Evolutionary conservation across 2,113 vertebrate species (phyloP).

Genomic region (Ochotona curzoniae): DNA sequence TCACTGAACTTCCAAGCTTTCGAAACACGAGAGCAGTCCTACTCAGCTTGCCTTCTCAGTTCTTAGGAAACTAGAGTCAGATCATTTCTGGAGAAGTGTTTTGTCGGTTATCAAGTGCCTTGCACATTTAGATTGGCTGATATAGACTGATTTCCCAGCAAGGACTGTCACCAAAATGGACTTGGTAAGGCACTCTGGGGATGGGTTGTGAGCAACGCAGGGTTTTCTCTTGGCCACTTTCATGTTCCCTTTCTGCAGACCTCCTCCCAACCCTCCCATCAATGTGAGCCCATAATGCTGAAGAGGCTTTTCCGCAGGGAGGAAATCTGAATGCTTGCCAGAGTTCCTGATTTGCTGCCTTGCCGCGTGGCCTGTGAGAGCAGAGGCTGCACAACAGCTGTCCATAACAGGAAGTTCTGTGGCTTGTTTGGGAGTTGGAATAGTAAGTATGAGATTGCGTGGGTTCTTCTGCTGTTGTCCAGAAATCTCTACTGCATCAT

Average conservation of each 20-base stretch:
- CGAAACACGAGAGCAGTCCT: neutral
- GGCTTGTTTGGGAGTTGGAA: slow-evolving; percentile 25
- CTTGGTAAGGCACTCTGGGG: neutral
- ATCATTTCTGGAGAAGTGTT: neutral
- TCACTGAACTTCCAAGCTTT: neutral
- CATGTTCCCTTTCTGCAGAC: neutral
- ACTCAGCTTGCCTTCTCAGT: neutral
- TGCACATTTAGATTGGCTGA: neutral
- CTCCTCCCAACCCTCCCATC: neutral
- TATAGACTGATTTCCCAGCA: neutral
- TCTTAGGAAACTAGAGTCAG: neutral
- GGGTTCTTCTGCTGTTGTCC: slow-evolving; percentile 37
- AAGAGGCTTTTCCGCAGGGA: neutral
- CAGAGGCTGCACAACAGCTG: slow-evolving; percentile 11
- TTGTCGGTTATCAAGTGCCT: neutral
- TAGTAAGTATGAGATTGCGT: neutral
- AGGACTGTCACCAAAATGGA: neutral
- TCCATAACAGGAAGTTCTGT: slow-evolving; percentile 34
- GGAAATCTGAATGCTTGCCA: neutral
- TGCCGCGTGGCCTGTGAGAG: neutral
- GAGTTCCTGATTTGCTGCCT: neutral
- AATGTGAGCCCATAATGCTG: rapidly evolving
- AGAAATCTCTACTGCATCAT: slow-evolving; percentile 57
- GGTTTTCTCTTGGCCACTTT: neutral
- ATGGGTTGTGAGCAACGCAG: neutral